Base-by-base conservation (phyloP, 2,113 vertebrate genomes). In the Hippocampus abdominalis region DNA sequence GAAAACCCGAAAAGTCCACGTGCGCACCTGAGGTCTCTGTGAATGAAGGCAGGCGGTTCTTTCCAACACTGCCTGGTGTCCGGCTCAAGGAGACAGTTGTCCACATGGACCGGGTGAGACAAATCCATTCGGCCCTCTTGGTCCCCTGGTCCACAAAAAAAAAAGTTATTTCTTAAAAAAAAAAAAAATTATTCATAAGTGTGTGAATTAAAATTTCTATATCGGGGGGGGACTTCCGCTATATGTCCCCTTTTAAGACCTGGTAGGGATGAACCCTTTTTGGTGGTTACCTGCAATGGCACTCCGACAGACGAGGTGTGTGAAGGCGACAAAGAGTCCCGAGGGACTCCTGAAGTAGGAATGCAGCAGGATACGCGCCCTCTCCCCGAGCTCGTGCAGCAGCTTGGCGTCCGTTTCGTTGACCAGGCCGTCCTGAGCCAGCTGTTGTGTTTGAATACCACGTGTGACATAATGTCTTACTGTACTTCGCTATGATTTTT, bases 81-180 rank as follows among this genome's bases (percentile, higher is more conserved):
- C 0, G 96, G 94, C 84, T 99, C 97, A 80, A 99, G 92, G 53
- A 98, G 89, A 74, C 97, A 99, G 84, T 98, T 99, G 89, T 99
- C 96, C 48, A 95, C 96, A 0, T 99, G 97, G 27, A 98, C 95
- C 0, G 96, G 96, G 54, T 99, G 96, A 86, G 96, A 98, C 42
- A 97, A 91, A 77, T 99, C 97, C 87, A 94, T 82, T 18, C 96
- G 93, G 64, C 94, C 93, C 48, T 95, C 93, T 80, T 98, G 96
- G 57, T 96, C 85, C 11, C 93, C 97, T 99, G 67, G 81, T 56
- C 18, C 1, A 59, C 69, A 13, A 25, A 20, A 66, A 8, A 7
- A 68, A 60, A 70, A 8, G 4, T 1, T 53, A 46, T 57, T 51
- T 20, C 44, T 42, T 42, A 42, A 6, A 36, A 36, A 32, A 0